Evolutionary conservation across 2,797 vertebrate species (phyloP), one percentile per base, ranked within the genome.

Genomic region (Pristis pectinata): DNA sequence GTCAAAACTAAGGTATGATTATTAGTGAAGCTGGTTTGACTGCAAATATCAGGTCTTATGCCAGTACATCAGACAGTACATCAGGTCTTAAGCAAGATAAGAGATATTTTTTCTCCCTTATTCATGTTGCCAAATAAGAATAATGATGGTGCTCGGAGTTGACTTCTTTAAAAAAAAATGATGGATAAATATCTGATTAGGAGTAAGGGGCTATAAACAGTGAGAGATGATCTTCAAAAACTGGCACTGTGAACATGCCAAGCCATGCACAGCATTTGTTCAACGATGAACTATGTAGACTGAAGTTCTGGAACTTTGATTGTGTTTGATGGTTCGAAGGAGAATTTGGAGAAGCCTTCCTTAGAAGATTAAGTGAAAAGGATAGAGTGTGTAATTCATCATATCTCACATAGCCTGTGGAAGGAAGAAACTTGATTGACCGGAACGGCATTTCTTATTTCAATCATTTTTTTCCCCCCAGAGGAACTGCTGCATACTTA

Each of bases 101-200:
- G 2, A 27, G 19, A 37, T 8, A 82, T 44, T 49, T 49, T 37
- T 79, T 17, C 80, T 27, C 2, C 9, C 41, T 80, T 27, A 22
- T 5, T 19, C 79, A 10, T 19, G 79, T 82, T 44, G 82, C 37
- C 79, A 82, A 27, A 19, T 82, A 82, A 5, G 37, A 17, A 49
- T 37, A 82, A 82, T 82, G 49, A 49, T 24, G 79, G 41, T 17
- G 37, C 37, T 15, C 41, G 37, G 77, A n/a, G 15, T 3, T n/a
- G 77, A 79, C 37, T 41, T 41, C 13, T 59, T 56, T 30, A 56
- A 87, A 87, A 56, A 53, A 87, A 87, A 61, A 89, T n/a, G 1
- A 22, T 24, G 82, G 24, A 83, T 83, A 89, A 89, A 89, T 19
- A 89, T 89, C 13, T 89, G 85, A n/a, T 89, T 89, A 37, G 85